Percentiles rank a stretch among this genome's conserved stretches.
Conservation (phyloP, 2,113 vertebrate species). For the Ceyx melanurus region DNA sequence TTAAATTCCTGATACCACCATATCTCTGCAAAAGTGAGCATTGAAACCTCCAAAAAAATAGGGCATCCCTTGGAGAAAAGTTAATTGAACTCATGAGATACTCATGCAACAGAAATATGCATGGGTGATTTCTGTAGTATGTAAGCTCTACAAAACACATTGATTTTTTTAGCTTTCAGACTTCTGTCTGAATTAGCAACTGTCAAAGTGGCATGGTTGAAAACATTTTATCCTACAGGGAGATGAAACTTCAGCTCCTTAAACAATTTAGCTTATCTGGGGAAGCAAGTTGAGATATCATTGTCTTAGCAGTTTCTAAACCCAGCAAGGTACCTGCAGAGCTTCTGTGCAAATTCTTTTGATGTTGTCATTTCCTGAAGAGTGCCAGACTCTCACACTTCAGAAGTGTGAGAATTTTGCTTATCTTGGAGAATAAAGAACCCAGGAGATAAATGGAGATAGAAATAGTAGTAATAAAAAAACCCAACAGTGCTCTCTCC, state of each 20-base stretch:
- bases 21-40: neutral
- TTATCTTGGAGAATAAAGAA: neutral
- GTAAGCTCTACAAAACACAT: neutral
- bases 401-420: neutral
- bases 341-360: neutral
- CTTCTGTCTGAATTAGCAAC: slow-evolving; percentile 26
- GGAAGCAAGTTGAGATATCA: neutral
- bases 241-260: neutral
- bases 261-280: neutral
- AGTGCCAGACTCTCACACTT: neutral
- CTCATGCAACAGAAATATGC: neutral
- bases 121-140: slow-evolving; percentile 18
- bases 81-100: neutral
- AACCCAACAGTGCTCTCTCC: neutral
- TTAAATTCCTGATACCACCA: neutral
- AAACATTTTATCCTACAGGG: neutral
- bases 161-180: neutral
- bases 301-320: neutral
- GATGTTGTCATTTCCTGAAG: neutral
- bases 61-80: neutral
- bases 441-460: neutral
- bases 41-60: slow-evolving; percentile 13
- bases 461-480: neutral
- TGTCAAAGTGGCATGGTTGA: neutral
- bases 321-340: neutral